These are phyloP conservation scores for Malacoraja senta DNA, from an alignment of 2,797 vertebrate genomes.

Conservation along the genomic window DNA sequence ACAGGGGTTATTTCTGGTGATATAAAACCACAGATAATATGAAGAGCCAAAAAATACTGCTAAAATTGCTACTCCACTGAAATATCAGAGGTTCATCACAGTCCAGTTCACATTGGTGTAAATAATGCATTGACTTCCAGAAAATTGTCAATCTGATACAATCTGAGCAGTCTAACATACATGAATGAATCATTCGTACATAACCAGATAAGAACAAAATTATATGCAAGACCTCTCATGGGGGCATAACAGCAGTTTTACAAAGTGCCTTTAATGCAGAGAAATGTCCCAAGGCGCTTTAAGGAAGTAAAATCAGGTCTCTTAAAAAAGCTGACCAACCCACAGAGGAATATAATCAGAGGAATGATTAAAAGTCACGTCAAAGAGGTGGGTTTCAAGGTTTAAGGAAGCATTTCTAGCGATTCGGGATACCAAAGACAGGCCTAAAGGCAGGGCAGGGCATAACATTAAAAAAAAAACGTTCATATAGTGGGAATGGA, in stretches of 20 bases:
- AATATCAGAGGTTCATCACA: constrained; percentile 15
- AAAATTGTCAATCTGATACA: constrained; percentile 20
- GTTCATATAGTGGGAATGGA: not conserved
- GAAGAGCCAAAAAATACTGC: not conserved
- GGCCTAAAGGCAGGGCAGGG: not conserved
- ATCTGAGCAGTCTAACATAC: not conserved
- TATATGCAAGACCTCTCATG: not conserved
- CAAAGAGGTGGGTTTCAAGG: not conserved
- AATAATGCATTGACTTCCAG: constrained; percentile 8
- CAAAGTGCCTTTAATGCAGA: constrained; percentile 24
- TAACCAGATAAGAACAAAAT: not conserved
- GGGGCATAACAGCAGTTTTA: not conserved
- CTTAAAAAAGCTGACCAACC: not conserved
- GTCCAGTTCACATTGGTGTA: not conserved
- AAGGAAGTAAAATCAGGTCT: constrained; percentile 3
- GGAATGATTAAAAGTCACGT: not conserved
- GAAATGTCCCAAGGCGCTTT: constrained; percentile 6
- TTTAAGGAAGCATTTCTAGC: not conserved
- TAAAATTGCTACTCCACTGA: constrained; percentile 1
- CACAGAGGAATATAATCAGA: not conserved
- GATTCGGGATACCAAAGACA: not conserved
- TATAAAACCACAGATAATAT: not conserved
- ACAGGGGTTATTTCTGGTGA: not conserved
- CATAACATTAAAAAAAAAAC: not conserved
- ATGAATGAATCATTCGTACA: not conserved